Base-by-base conservation (phyloP, 2,797 vertebrate species). In the Trematomus bernacchii region DNA sequence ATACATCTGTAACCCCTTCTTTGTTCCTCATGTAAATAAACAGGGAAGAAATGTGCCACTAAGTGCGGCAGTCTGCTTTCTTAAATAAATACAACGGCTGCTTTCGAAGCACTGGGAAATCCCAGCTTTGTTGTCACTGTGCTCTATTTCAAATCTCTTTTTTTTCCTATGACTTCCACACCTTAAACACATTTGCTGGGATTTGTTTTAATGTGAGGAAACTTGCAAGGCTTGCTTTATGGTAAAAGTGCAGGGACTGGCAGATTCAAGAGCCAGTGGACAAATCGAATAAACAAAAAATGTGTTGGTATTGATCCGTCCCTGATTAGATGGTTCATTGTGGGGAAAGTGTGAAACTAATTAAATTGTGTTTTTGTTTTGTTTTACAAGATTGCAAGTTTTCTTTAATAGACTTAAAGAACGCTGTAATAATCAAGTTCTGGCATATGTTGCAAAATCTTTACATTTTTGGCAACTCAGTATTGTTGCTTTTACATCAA, bases 21-120 rank as follows among this genome's bases (percentile, higher is more conserved):
- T 85, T 87, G 77, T 89, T 85, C 66, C 33, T 82, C 71, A 44
- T 80, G 61, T 80, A 87, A 89, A 88, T 84, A 86, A 84, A 83
- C 64, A 62, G 33, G 4, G 3, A 23, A 73, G 40, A 44, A 60
- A 66, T 66, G 66, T 62, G 30, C 64, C 18, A 11, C 9, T 10
- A 61, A 66, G 70, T 48, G 69, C 33, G 11, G 10, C 50, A 42
- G 58, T 12, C 43, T 61, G 51, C 59, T 76, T 27, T 66, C 55
- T 76, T 47, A 50, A 57, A 68, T 60, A 67, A 71, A 69, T 50
- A 67, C 57, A 63, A 84, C 42, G 53, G n/a, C 23, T 71, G 73
- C 62, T 80, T 84, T 67, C 6, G 4, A 33, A 15, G 47, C 44
- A 77, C 47, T n/a, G 13, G 54, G 46, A 82, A 74, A 84, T 79